Base-by-base conservation (phyloP, 2,797 vertebrate species). In the Pseudomugil tenellus region DNA sequence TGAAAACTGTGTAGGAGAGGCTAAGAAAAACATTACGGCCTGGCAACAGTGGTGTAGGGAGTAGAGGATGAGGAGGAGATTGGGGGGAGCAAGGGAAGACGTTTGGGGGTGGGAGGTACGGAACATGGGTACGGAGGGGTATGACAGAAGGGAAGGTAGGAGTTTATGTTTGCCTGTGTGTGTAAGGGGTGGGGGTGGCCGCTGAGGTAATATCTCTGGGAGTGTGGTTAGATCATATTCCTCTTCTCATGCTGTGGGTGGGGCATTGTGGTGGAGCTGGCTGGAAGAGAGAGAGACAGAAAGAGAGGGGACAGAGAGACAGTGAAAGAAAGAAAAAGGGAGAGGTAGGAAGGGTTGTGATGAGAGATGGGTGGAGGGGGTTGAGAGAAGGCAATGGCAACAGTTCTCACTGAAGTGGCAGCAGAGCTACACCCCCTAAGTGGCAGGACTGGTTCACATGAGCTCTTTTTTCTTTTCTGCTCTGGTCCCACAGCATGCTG, bases 1-100 rank as follows among this genome's bases (percentile, higher is more conserved):
- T 85, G 93, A 94, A 95, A 94, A 83, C 86, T 91, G 94, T 90
- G 94, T 95, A 95, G 96, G 95, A 96, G 95, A 95, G 92, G 94
- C 93, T 93, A 83, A 91, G 93, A 94, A 94, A 94, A 95, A 93
- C 92, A 89, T 72, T 66, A 92, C 74, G 77, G 89, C 91, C 81
- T 91, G 92, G 92, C 88, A 87, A 92, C 74, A 80, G 87, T 63
- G 85, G 87, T 84, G 89, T 84, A 83, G 83, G 92, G 86, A 87
- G 91, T 79, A 88, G 84, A 87, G 84, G 84, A 88, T 58, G 79
- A 86, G 76, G 79, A 89, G 79, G 84, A 89, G 84, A 88, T 77
- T 76, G 28, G 85, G 72, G 81, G 80, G 74, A 74, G 81, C 58
- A 53, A 79, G 34, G 74, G 76, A 78, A 58, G 64, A 43, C 49